Evolutionary conservation across 1,140 invertebrate genomes (phyloP).

Genomic region (Nasonia vitripennis): DNA sequence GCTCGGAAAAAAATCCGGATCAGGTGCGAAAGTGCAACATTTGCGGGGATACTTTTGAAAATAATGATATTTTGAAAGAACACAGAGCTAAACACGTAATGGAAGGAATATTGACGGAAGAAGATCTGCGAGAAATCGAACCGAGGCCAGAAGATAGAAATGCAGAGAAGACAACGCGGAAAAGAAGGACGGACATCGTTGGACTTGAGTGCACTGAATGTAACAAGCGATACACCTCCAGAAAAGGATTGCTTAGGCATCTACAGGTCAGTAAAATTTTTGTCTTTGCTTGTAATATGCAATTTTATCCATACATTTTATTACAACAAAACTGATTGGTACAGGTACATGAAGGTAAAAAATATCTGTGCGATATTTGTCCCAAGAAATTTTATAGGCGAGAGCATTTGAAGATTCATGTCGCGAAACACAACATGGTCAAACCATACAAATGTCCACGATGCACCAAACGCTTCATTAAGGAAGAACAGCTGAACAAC

Average conservation of each 20-base stretch:
- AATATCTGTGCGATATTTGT: constrained; percentile 80
- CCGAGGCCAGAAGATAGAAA: constrained; percentile 66
- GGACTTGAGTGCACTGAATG: constrained; percentile 75
- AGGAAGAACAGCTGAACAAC: constrained; percentile 73
- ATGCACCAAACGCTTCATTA: constrained; percentile 73
- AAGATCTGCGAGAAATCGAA: constrained; percentile 70
- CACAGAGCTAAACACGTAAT: constrained; percentile 71
- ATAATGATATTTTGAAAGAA: constrained; percentile 69
- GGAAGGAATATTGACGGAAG: constrained; percentile 71
- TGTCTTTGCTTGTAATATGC: background rate
- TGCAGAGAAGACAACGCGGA: constrained; percentile 65
- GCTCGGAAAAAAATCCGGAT: constrained; percentile 73
- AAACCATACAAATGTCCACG: constrained; percentile 73
- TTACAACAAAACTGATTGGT: background rate
- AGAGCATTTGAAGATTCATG: constrained; percentile 76
- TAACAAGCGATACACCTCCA: constrained; percentile 80
- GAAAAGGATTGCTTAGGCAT: constrained; percentile 77
- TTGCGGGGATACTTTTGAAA: constrained; percentile 72
- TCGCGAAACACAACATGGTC: constrained; percentile 74
- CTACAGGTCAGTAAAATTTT: constrained; percentile 69
- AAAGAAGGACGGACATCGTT: constrained; percentile 72
- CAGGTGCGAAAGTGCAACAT: constrained; percentile 73
- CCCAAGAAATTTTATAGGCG: constrained; percentile 81
- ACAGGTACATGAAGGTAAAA: constrained; percentile 79
- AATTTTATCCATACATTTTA: background rate